Conservation (phyloP, 2,797 vertebrate genomes). For the Rousettus madagascariensis region DNA sequence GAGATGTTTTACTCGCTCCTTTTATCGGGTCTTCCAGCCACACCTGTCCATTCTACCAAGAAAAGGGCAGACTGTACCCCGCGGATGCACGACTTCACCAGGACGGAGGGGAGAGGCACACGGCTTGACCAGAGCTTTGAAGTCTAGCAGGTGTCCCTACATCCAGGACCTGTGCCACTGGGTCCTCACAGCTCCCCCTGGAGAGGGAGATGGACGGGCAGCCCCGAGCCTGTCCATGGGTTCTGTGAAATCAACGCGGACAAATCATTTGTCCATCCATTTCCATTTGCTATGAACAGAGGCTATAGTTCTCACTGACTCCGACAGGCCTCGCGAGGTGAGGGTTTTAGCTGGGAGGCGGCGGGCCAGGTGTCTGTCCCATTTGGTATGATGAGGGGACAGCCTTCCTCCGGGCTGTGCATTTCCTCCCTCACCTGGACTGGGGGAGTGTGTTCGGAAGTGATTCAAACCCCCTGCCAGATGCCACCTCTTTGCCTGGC, state of each 20-base stretch:
- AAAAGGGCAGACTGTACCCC: neutral
- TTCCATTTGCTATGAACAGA: neutral
- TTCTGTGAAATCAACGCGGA: neutral
- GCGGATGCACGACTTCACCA: neutral
- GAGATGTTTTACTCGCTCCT: neutral
- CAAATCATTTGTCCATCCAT: neutral
- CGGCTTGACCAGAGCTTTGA: fast-evolving
- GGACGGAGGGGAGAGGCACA: neutral
- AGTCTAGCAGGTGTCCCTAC: neutral
- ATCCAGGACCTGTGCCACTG: no score
- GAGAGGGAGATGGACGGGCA: neutral
- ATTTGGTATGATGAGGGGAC: neutral
- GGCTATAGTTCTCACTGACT: neutral
- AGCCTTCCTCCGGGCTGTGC: neutral
- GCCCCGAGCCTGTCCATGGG: neutral
- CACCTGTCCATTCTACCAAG: neutral
- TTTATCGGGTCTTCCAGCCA: neutral
- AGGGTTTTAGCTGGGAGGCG: neutral
- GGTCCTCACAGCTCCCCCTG: neutral
- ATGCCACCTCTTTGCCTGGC: neutral
- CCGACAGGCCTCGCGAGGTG: neutral
- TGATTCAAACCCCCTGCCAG: neutral
- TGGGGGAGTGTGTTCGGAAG: fast-evolving
- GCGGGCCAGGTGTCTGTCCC: neutral
- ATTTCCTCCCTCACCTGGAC: neutral